Evolutionary conservation across 1,140 invertebrate species (phyloP), one percentile per base, ranked within the genome.

Genomic region (Cyrtorhinus lividipennis): DNA sequence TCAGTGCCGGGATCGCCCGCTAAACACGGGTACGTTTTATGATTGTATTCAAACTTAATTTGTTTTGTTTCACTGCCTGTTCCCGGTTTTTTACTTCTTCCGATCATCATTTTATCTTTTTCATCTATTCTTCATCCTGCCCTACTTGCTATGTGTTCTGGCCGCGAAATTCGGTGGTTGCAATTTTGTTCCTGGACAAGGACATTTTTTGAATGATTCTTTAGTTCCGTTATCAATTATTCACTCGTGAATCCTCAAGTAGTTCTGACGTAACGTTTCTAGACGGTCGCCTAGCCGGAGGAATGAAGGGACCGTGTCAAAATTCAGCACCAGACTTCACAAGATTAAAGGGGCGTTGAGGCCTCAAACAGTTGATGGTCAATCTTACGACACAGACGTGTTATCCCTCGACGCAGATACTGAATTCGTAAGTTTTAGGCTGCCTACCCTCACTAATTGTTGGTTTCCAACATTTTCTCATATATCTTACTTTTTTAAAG

Each of bases 331-430:
- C 61, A 68, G 72, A 59, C 64, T 78, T 8, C 72, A 73, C 27
- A 76, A 75, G 68, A 72, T 78, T 22, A 76, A 72, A 69, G 75
- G 74, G 12, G 76, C 71, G 8, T 68, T 78, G 56, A 72, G 73
- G 64, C 66, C 72, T 2, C 69, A 71, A 30, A 69, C 74, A 45
- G 70, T 75, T 2, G 76, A 77, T 66, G 76, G 76, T n/a, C 72
- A 68, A 44, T 65, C 66, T 22, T 66, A 59, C 24, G 64, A 69
- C 30, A 62, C 67, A 13, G 69, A 72, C 63, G 48, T 67, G 18
- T 15, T 66, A 2, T 48, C 30, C 15, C 48, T 66, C 2, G 67
- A 66, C 61, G 62, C 61, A 23, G 71, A 69, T 59, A 67, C 67
- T 26, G 67, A 72, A 60, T 70, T 68, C 65, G 68, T 71, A 61